These are phyloP conservation scores for Pseudanteris insignis DNA, from an alignment of 2,888 invertebrate species.

Conservation along the genomic window DNA sequence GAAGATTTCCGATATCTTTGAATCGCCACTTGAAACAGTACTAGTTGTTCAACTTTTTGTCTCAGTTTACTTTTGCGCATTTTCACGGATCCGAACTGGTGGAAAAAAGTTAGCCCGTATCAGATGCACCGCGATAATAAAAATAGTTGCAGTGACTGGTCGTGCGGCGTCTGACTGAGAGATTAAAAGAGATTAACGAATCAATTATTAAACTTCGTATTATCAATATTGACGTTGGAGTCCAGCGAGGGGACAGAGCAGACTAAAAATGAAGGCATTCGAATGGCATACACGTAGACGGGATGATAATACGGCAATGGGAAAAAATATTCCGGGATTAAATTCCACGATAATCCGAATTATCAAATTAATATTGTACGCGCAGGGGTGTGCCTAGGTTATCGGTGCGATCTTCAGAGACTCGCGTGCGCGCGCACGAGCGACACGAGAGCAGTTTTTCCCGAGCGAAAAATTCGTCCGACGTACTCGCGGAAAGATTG, in stretches of 20 bases:
- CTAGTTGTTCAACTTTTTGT: too few species aligned
- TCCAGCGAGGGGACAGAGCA: conserved; percentile 11
- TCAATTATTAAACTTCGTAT: conserved; percentile 38
- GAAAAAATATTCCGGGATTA: conserved; percentile 41
- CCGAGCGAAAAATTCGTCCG: conserved; percentile 2
- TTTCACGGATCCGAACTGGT: conserved; percentile 3
- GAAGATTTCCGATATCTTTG: too few species aligned
- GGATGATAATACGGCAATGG: conserved; percentile 41
- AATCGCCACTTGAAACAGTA: too few species aligned
- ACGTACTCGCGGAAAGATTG: conserved; percentile 12
- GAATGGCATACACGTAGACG: conserved; percentile 36
- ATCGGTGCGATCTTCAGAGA: conserved; percentile 3
- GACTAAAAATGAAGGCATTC: conserved; percentile 38
- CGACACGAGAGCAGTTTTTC: conserved; percentile 1
- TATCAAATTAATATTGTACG: conserved; percentile 38
- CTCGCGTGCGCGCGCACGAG: neutral
- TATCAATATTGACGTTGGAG: conserved; percentile 34
- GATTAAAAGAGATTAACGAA: conserved; percentile 33
- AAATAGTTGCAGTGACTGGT: neutral
- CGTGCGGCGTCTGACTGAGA: neutral
- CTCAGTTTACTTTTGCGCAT: too few species aligned
- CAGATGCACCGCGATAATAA: conserved; percentile 8
- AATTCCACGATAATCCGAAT: conserved; percentile 32
- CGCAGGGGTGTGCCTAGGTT: neutral
- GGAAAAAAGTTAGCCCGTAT: conserved; percentile 1